Conservation (phyloP, 2,888 invertebrate genomes). For the Sphaeridia pumilis region DNA sequence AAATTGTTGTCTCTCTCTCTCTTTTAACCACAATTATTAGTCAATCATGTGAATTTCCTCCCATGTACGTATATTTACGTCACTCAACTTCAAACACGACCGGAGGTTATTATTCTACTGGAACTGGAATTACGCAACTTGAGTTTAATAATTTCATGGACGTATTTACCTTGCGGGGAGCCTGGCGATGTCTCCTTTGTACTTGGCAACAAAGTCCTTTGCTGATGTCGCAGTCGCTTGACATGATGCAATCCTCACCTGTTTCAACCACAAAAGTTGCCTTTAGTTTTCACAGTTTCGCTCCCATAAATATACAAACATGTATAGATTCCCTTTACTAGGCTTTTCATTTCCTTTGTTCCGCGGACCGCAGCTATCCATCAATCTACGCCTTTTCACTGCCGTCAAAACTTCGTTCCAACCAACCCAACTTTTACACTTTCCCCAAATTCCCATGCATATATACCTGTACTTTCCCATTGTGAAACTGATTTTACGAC, state of each 20-base stretch:
- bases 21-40: background rate
- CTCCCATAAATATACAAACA: too few species aligned
- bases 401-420: too few species aligned
- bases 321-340: too few species aligned
- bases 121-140: background rate
- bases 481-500: too few species aligned
- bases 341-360: too few species aligned
- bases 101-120: background rate
- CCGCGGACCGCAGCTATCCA: too few species aligned
- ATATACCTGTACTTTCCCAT: too few species aligned
- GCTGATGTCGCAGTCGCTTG: constrained; percentile 72
- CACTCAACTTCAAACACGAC: background rate
- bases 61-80: background rate
- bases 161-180: constrained; percentile 59
- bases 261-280: too few species aligned
- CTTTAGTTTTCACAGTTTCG: too few species aligned
- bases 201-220: constrained; percentile 78
- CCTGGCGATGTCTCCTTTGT: constrained; percentile 71
- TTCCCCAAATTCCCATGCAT: too few species aligned
- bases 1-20: background rate
- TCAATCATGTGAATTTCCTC: background rate
- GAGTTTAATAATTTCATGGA: background rate
- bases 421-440: too few species aligned
- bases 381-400: too few species aligned
- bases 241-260: constrained; percentile 69